These are phyloP conservation scores for Eolophus roseicapilla DNA, from an alignment of 2,113 vertebrate species.

Conservation along the genomic window DNA sequence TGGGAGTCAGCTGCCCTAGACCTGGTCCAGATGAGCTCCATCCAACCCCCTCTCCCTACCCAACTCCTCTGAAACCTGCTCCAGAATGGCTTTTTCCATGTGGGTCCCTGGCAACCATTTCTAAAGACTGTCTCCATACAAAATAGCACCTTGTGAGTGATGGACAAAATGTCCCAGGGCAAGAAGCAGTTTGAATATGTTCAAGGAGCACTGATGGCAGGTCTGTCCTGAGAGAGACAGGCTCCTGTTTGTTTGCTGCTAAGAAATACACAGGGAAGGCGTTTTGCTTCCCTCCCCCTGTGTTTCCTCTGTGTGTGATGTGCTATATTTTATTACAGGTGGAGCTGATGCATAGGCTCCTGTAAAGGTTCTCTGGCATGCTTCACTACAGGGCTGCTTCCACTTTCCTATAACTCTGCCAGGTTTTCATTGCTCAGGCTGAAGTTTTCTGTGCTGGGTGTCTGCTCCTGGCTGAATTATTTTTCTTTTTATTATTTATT, in stretches of 20 bases:
- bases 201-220: not conserved
- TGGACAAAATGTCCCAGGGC: not conserved
- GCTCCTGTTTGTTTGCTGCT: not conserved
- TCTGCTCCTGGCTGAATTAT: not conserved
- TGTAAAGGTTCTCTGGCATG: not conserved
- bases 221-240: not conserved
- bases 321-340: conserved; percentile 37
- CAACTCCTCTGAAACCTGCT: not conserved
- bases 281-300: not conserved
- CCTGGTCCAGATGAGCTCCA: not conserved
- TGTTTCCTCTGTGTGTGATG: not conserved
- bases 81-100: not conserved
- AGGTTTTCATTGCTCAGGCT: conserved; percentile 25
- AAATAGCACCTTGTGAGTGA: not conserved
- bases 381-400: not conserved
- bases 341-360: conserved; percentile 10
- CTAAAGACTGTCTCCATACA: not conserved
- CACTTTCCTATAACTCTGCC: conserved; percentile 18
- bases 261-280: not conserved
- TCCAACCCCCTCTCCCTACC: not conserved
- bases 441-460: conserved; percentile 8
- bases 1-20: not conserved
- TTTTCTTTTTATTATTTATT: not conserved
- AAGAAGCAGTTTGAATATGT: not conserved
- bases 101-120: not conserved